Base-by-base conservation (phyloP, 2,888 invertebrate species). In the Allophyes oxyacanthae region DNA sequence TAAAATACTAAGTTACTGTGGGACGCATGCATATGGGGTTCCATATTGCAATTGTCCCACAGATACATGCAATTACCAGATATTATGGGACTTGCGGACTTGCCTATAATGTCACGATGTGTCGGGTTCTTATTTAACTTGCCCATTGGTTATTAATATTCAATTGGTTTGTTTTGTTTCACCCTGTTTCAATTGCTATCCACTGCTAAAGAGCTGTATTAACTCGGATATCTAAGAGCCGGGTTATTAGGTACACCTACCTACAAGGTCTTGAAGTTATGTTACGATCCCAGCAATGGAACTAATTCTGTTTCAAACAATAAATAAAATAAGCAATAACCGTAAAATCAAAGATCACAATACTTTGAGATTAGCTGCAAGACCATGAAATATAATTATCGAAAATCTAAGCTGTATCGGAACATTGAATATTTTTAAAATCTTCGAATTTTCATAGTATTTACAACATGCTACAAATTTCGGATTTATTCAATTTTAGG, bases 211-310 rank as follows among this genome's bases (percentile, higher is more conserved):
- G 14, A 32, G 20, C 20, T 9, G 32, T 56, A 10, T 20, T 33
- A 55, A 54, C 30, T 38, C 6, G 25, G 9, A 32, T 55, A 42
- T 25, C 25, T 8, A 11, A 54, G n/a, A n/a, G 11, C 14, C 28
- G 34, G 20, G 20, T 20, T 20, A 20, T 20, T 2, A 3, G 2
- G 20, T 20, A 20, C 20, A n/a, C n/a, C n/a, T n/a, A n/a, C n/a
- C n/a, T n/a, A n/a, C n/a, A n/a, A n/a, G n/a, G n/a, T n/a, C n/a
- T n/a, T n/a, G n/a, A n/a, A n/a, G n/a, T n/a, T n/a, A n/a, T n/a
- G n/a, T n/a, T n/a, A n/a, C n/a, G n/a, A n/a, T n/a, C n/a, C n/a
- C n/a, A n/a, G n/a, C n/a, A n/a, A n/a, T n/a, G 20, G 4, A 20
- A 20, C 20, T 20, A 20, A 20, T 20, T 20, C 20, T 3, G 20